Base-by-base conservation (phyloP, 53 echinoderm and acorn worm species). In the Luidia sarsii region DNA sequence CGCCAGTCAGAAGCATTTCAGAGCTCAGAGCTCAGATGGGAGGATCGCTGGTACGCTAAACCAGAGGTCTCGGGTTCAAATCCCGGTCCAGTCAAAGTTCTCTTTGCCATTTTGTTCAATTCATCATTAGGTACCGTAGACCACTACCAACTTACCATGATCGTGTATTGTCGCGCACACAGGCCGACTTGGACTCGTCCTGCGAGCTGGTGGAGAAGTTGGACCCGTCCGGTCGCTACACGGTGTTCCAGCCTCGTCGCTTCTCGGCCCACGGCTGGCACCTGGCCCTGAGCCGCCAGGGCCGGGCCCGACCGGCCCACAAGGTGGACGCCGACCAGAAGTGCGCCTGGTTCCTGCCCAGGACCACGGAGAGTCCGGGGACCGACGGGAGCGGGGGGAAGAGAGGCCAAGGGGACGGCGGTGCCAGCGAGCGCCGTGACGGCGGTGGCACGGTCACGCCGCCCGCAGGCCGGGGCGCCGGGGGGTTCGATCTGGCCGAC, bases 201-300 rank as follows among this genome's bases (percentile, higher is more conserved):
- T 72, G 72, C 9, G 72, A 72, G 72, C 50, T 72, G 10, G 33
- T 72, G 14, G 72, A 72, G 72, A 72, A 72, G 72, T 72, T 72
- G 23, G 72, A 72, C 27, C 72, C 41, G 39, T 54, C 57, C 29
- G 72, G 72, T 28, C 25, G 29, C 24, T 56, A 28, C 56, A 54
- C 54, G 2, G 55, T 72, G 37, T 72, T 72, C 72, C 72, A 72
- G 56, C 72, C 72, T 1, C 39, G 72, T 14, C 72, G 72, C 28
- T 72, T 72, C 37, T 34, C 72, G 11, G 39, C 72, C 55, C n/a
- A 39, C 7, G 55, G 72, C 3, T 72, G 72, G 72, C 57, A 72
- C 27, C 8, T 72, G 6, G 72, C 39, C 1, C 56, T 72, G 11
- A 56, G 72, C 7, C 55, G 56, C 14, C 57, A 57, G n/a, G 72